Conservation (phyloP, 2,797 vertebrate species). For the Sebastes itinus region DNA sequence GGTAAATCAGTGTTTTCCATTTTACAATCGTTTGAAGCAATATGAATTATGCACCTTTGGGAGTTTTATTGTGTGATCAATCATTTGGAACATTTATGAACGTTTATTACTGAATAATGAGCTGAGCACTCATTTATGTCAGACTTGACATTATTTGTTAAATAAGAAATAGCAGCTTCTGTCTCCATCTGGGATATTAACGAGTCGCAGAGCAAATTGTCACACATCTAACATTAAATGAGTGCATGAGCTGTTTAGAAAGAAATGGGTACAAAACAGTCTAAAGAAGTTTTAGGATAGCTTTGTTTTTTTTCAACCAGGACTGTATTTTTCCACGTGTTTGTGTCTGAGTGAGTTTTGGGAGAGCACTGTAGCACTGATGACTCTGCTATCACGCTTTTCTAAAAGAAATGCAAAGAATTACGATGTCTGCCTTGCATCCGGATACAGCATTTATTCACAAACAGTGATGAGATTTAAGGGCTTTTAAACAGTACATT, state of each 20-base stretch:
- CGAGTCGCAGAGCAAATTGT: not conserved
- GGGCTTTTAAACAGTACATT: not conserved
- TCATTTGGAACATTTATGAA: slow-evolving; percentile 10
- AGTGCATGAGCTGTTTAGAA: not conserved
- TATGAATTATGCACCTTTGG: slow-evolving; percentile 5
- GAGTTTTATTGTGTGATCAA: slow-evolving; percentile 18
- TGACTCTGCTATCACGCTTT: not conserved
- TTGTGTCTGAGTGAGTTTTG: too few species aligned
- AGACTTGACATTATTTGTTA: not conserved
- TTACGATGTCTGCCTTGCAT: not conserved
- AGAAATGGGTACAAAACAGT: too few species aligned
- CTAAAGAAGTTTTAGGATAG: too few species aligned
- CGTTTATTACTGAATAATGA: not conserved
- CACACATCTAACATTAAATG: not conserved
- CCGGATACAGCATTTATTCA: not conserved
- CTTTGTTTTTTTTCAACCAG: too few species aligned
- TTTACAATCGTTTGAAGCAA: not conserved
- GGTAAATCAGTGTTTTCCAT: slow-evolving; percentile 12
- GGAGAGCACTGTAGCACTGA: not conserved
- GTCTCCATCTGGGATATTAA: not conserved
- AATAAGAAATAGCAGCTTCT: not conserved
- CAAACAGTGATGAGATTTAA: not conserved
- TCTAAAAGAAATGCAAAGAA: not conserved
- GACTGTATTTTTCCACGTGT: too few species aligned
- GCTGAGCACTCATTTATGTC: slow-evolving; percentile 17